These are phyloP conservation scores for Pseudomyrmex cubaensis DNA, from an alignment of 1,140 invertebrate species.

Conservation along the genomic window DNA sequence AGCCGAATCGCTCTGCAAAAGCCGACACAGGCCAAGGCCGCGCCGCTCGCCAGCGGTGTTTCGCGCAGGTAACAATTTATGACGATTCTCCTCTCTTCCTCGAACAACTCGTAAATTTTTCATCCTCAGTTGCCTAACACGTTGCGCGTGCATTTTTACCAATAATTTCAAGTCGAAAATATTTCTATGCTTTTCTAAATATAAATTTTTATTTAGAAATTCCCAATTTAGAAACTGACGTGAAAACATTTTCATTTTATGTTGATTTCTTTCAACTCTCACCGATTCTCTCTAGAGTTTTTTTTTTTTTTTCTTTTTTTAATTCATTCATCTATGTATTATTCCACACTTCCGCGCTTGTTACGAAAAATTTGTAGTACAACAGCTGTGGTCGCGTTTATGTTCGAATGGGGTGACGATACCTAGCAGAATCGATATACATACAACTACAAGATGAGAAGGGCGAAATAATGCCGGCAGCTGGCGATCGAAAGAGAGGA, in stretches of 20 bases:
- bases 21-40: slow-evolving; percentile 75
- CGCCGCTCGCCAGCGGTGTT: slow-evolving; percentile 32
- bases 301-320: background rate
- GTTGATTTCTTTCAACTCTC: background rate
- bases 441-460: slow-evolving; percentile 42
- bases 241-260: background rate
- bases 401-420: slow-evolving; percentile 33
- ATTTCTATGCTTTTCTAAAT: background rate
- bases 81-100: background rate
- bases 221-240: background rate
- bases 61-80: slow-evolving; percentile 63
- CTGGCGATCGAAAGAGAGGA: slow-evolving; percentile 62
- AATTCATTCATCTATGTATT: background rate
- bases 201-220: background rate
- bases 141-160: too few species aligned
- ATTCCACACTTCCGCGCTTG: background rate
- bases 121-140: background rate
- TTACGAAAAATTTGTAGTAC: slow-evolving; percentile 13
- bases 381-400: slow-evolving; percentile 42
- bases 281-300: background rate
- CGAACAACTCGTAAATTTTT: slow-evolving; percentile 9
- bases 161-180: too few species aligned
- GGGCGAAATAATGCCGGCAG: slow-evolving; percentile 51
- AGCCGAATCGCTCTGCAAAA: slow-evolving; percentile 70
- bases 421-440: slow-evolving; percentile 38